These are phyloP conservation scores for Chelmon rostratus DNA, from an alignment of 2,797 vertebrate species.

Conservation along the genomic window DNA sequence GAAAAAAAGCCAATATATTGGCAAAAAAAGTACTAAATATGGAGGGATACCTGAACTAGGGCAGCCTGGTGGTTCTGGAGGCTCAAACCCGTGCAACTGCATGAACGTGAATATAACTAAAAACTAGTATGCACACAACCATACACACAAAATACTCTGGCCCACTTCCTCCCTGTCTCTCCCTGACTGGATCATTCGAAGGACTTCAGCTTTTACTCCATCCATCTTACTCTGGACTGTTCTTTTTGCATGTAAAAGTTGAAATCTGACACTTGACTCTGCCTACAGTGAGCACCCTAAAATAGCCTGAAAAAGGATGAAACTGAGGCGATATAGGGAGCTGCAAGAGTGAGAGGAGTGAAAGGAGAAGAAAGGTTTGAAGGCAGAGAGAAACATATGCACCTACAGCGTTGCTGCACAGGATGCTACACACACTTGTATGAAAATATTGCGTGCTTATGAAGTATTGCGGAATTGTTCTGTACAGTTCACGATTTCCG, in stretches of 20 bases:
- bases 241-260: neutral
- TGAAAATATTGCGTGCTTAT: neutral
- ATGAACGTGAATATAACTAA: neutral
- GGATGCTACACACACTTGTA: neutral
- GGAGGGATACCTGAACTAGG: neutral
- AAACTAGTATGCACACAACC: neutral
- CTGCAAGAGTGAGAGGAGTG: slow-evolving; percentile 2
- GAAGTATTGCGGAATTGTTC: neutral
- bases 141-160: neutral
- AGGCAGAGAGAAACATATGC: neutral
- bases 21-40: neutral
- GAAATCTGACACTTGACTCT: slow-evolving; percentile 10
- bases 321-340: neutral
- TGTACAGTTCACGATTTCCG: neutral
- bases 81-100: neutral
- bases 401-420: neutral
- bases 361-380: neutral
- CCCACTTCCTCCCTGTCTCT: neutral
- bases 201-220: neutral
- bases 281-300: neutral
- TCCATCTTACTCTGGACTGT: neutral
- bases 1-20: neutral
- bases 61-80: neutral
- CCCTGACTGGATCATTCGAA: neutral
- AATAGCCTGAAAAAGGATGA: slow-evolving; percentile 34